Evolutionary conservation across 2,113 vertebrate species (phyloP).

Genomic region (Lichenostomus cassidix): DNA sequence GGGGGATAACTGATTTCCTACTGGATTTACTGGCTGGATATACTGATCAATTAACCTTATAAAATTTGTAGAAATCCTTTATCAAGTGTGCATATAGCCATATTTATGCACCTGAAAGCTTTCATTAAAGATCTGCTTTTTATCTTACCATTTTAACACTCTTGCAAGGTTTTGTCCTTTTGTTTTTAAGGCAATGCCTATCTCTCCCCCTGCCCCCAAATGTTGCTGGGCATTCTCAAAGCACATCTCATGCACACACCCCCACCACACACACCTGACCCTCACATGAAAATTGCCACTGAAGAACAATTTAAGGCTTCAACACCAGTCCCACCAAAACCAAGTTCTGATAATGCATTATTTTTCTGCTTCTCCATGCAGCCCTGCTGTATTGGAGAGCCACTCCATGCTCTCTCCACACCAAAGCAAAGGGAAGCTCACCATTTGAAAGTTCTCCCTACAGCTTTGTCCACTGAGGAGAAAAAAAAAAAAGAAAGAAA

Average conservation of each 20-base stretch:
- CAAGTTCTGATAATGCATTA: not conserved
- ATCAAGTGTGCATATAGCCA: too few relatives aligned
- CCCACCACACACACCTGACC: not conserved
- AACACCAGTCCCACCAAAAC: not conserved
- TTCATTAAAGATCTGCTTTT: too few relatives aligned
- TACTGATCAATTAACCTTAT: too few relatives aligned
- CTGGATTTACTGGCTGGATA: too few relatives aligned
- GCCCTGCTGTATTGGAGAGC: not conserved
- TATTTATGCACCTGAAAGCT: too few relatives aligned
- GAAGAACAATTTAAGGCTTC: not conserved
- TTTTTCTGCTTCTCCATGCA: not conserved
- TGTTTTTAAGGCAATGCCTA: too few relatives aligned
- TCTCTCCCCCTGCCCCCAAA: rapidly evolving
- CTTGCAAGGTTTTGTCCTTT: too few relatives aligned
- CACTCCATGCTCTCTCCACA: not conserved
- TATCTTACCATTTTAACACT: too few relatives aligned
- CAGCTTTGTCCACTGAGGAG: too few relatives aligned
- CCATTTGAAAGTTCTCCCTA: not conserved
- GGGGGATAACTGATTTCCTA: too few relatives aligned
- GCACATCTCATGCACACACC: not conserved
- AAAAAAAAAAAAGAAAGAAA: not conserved
- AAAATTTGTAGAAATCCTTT: too few relatives aligned
- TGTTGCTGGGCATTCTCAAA: not conserved
- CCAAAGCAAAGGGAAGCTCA: not conserved
- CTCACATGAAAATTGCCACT: not conserved